Conservation (phyloP, 2,888 invertebrate species). For the Galerucella calmariensis region DNA sequence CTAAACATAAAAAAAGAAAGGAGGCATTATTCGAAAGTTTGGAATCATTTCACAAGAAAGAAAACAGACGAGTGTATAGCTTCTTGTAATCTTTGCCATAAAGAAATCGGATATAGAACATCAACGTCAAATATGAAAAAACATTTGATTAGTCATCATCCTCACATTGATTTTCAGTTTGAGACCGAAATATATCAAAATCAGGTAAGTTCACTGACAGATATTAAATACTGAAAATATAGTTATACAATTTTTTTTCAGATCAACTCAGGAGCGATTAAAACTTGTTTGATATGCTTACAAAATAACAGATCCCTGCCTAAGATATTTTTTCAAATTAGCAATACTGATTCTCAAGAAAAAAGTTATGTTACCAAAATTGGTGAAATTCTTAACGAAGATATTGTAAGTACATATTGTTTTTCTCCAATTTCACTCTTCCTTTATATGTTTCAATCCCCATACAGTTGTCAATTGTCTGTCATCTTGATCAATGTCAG, state of each 20-base stretch:
- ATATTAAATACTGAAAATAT: background rate
- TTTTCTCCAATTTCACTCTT: too few species aligned
- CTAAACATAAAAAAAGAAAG: background rate
- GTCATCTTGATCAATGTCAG: too few species aligned
- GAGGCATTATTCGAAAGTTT: background rate
- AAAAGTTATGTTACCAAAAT: slow-evolving; percentile 1
- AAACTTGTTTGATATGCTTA: slow-evolving; percentile 2
- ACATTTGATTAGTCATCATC: background rate
- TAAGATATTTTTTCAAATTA: background rate
- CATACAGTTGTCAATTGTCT: too few species aligned
- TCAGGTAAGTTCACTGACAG: background rate
- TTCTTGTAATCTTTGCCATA: background rate
- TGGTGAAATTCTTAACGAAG: background rate
- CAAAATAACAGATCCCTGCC: background rate
- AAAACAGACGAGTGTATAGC: background rate
- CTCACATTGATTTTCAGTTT: background rate
- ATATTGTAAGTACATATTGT: background rate
- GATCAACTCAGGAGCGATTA: background rate
- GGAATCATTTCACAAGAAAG: slow-evolving; percentile 12
- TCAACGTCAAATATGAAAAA: slow-evolving; percentile 7
- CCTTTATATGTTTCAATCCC: too few species aligned
- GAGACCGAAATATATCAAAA: background rate
- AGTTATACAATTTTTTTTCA: background rate
- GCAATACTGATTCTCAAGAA: background rate
- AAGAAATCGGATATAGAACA: background rate